These are phyloP conservation scores for Abramis brama DNA, from an alignment of 2,113 vertebrate genomes.

Conservation along the genomic window DNA sequence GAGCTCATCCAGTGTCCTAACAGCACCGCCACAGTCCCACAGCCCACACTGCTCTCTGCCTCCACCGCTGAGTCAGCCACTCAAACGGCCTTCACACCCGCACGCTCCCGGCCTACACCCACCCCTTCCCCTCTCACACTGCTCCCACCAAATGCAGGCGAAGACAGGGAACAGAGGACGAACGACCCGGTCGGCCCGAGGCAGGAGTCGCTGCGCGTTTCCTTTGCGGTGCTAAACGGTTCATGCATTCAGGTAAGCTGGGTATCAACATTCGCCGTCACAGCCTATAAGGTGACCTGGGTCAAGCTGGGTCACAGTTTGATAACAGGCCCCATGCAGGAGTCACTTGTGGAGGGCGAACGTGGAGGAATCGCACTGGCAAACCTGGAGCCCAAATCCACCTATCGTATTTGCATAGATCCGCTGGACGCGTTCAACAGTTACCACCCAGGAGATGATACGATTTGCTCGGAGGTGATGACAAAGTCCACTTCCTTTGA, in stretches of 20 bases:
- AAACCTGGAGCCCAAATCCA: slow-evolving; percentile 85
- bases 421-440: slow-evolving; percentile 87
- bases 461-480: slow-evolving; percentile 86
- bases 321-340: slow-evolving; percentile 85
- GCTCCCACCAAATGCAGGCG: slow-evolving; percentile 51
- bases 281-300: slow-evolving; percentile 89
- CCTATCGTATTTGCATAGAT: slow-evolving; percentile 89
- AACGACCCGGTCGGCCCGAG: slow-evolving; percentile 71
- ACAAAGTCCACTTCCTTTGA: slow-evolving; percentile 80
- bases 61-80: slow-evolving; percentile 40
- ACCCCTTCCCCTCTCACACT: slow-evolving; percentile 33
- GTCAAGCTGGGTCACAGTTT: slow-evolving; percentile 91
- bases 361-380: slow-evolving; percentile 82
- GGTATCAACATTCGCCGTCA: slow-evolving; percentile 83
- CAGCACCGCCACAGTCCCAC: slow-evolving; percentile 73
- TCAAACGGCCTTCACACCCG: slow-evolving; percentile 42
- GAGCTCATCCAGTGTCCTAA: slow-evolving; percentile 87
- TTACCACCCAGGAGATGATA: slow-evolving; percentile 83
- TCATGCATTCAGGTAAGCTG: slow-evolving; percentile 89
- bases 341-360: slow-evolving; percentile 85
- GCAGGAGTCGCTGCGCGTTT: slow-evolving; percentile 82
- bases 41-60: slow-evolving; percentile 63
- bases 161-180: slow-evolving; percentile 65
- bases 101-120: slow-evolving; percentile 41
- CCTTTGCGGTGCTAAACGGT: slow-evolving; percentile 84